These are phyloP conservation scores for Idris sp. DNA, from an alignment of 1,140 invertebrate species.

Conservation along the genomic window DNA sequence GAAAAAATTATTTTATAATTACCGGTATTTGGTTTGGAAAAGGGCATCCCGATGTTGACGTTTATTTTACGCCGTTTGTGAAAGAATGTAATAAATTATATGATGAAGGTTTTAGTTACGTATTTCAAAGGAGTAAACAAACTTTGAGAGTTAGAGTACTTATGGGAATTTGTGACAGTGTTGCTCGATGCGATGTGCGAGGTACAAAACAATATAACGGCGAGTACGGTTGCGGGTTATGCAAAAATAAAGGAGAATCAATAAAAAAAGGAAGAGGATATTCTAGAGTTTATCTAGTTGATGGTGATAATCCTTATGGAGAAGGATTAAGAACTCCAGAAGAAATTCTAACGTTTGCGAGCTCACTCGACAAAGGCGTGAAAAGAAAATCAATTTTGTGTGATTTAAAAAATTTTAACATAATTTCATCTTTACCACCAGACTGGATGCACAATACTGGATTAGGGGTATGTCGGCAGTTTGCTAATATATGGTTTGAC, in stretches of 20 bases:
- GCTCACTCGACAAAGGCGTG: slow-evolving; percentile 39
- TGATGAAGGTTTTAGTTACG: slow-evolving; percentile 43
- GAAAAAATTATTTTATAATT: slow-evolving; percentile 35
- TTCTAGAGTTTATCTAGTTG: slow-evolving; percentile 45
- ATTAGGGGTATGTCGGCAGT: slow-evolving; percentile 52
- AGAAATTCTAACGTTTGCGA: slow-evolving; percentile 24
- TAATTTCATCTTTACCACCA: slow-evolving; percentile 38
- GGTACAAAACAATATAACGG: no score
- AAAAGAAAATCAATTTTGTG: slow-evolving; percentile 46
- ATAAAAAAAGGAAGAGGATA: slow-evolving; percentile 33
- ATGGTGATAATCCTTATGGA: slow-evolving; percentile 29
- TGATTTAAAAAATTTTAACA: slow-evolving; percentile 15
- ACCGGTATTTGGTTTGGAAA: slow-evolving; percentile 39
- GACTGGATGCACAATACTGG: slow-evolving; percentile 66
- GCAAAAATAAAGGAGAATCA: slow-evolving; percentile 46
- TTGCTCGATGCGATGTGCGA: slow-evolving; percentile 34
- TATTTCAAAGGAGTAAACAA: slow-evolving; percentile 15
- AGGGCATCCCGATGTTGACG: slow-evolving; percentile 33
- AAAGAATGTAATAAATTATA: slow-evolving; percentile 29
- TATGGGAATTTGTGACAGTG: slow-evolving; percentile 52
- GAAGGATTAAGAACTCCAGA: slow-evolving; percentile 43
- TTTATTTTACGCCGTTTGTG: slow-evolving; percentile 54
- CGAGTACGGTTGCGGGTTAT: no score
- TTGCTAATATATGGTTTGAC: slow-evolving; percentile 53
- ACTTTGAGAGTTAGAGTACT: slow-evolving; percentile 47